Evolutionary conservation across 1,140 invertebrate genomes (phyloP), one percentile per base, ranked within the genome.

Genomic region (Trachymyrmex cornetzi): DNA sequence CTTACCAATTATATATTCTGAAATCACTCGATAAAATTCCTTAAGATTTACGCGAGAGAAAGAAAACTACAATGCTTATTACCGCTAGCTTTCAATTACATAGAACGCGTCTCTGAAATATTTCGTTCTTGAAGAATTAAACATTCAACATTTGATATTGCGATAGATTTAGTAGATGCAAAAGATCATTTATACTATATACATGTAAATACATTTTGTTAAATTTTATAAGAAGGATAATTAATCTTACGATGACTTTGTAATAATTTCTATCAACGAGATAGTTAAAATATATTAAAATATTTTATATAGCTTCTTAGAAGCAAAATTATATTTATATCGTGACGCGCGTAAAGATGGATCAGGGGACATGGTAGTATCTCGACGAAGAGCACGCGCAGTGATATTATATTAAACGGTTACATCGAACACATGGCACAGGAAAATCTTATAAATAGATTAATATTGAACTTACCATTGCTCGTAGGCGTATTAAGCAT

Each of bases 401-500:
- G 38, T 11, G 38, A 44, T 44, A 44, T 44, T 48, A 12, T 63
- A 27, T 59, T 44, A 75, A 55, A 55, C 7, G 9, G 55, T 77
- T 63, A 48, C 24, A 44, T 59, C 14, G 14, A 3, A 27, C 22
- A 30, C 7, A 7, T 5, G 48, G 16, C n/a, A 38, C n/a, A 27
- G 22, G 22, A n/a, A 63, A 34, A 80, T 34, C 14, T 80, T 64
- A 22, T 59, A 59, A 59, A 59, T 24, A 44, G 16, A 19, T 74
- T 16, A 59, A 0, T 55, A 14, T n/a, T 66, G 30, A 79, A 86
- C 77, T 94, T 92, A 94, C 95, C 95, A 80, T 95, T 95, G 89
- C 95, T 96, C 69, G 96, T 90, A 92, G 96, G 96, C 87, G 96
- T 96, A 66, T 95, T 96, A 91, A 96, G 95, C 92, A 96, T 96